Evolutionary conservation across 2,888 invertebrate genomes (phyloP).

Genomic region (Chloromyia formosa): DNA sequence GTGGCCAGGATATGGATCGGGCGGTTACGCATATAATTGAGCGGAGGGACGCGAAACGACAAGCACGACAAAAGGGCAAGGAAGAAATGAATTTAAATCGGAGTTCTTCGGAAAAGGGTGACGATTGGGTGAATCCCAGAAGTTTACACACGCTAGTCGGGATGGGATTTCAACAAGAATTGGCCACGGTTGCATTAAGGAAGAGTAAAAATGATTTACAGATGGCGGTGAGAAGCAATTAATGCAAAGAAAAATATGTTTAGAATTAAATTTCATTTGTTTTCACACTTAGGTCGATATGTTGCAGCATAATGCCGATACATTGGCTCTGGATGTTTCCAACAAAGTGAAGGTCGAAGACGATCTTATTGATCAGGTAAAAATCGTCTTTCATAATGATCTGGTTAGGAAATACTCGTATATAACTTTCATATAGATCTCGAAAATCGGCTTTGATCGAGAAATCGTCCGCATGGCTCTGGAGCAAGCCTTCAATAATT

Average conservation of each 20-base stretch:
- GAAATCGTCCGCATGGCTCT: conserved; percentile 68
- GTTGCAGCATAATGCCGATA: conserved; percentile 55
- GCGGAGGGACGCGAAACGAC: conserved; percentile 65
- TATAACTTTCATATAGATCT: conserved; percentile 57
- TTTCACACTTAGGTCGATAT: conserved; percentile 52
- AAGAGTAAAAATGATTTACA: conserved; percentile 75
- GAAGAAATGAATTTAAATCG: conserved; percentile 64
- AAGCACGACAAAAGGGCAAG: conserved; percentile 66
- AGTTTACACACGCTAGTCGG: conserved; percentile 66
- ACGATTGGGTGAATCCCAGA: conserved; percentile 61
- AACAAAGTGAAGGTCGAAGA: conserved; percentile 49
- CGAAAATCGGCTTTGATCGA: conserved; percentile 70
- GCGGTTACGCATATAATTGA: conserved; percentile 75
- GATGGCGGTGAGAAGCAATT: conserved; percentile 67
- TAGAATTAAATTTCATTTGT: not conserved
- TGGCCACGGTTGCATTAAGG: conserved; percentile 71
- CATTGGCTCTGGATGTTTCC: conserved; percentile 52
- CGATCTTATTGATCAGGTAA: conserved; percentile 53
- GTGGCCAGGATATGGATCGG: conserved; percentile 67
- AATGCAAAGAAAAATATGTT: no score
- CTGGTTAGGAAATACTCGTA: not conserved
- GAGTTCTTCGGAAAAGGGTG: conserved; percentile 48
- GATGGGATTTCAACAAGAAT: conserved; percentile 75
- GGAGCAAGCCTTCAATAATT: conserved; percentile 66
- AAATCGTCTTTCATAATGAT: conserved; percentile 2